phyloP scores from a whole-genome alignment of 92 coral and sea anemone species.

The Meandrina meandrites region DNA sequence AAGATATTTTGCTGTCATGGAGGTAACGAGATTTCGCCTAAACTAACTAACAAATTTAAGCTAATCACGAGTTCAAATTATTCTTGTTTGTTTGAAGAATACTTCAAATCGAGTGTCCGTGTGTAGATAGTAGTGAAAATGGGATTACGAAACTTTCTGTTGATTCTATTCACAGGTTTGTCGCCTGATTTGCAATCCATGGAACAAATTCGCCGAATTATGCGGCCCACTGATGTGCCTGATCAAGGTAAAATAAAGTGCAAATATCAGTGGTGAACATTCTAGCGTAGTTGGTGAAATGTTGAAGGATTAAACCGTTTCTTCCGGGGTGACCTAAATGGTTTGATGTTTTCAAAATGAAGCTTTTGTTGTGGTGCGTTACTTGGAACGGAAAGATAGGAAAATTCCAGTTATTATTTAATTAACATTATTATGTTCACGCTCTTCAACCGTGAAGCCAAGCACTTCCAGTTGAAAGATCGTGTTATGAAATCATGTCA shows the following conservation, averaged over 20 bases:
- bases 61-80: neutral
- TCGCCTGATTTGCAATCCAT: conserved; percentile 99
- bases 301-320: neutral
- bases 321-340: neutral
- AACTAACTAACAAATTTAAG: neutral
- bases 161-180: conserved; percentile 62
- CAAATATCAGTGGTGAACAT: neutral
- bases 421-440: neutral
- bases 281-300: neutral
- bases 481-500: neutral
- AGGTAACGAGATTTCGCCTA: conserved; percentile 54
- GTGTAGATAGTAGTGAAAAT: neutral
- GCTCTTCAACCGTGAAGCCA: neutral
- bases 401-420: neutral
- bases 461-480: too few relatives aligned
- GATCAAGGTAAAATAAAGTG: conserved; percentile 82
- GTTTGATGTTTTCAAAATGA: neutral
- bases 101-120: conserved; percentile 1
- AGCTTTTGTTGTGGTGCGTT: neutral
- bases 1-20: conserved; percentile 99
- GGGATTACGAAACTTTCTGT: conserved; percentile 1
- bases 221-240: conserved; percentile 99
- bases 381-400: neutral
- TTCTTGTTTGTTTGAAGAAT: conserved; percentile 19
- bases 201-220: conserved; percentile 98